Evolutionary conservation across 2,888 invertebrate species (phyloP).

Genomic region (Scaptomyza tumidula): DNA sequence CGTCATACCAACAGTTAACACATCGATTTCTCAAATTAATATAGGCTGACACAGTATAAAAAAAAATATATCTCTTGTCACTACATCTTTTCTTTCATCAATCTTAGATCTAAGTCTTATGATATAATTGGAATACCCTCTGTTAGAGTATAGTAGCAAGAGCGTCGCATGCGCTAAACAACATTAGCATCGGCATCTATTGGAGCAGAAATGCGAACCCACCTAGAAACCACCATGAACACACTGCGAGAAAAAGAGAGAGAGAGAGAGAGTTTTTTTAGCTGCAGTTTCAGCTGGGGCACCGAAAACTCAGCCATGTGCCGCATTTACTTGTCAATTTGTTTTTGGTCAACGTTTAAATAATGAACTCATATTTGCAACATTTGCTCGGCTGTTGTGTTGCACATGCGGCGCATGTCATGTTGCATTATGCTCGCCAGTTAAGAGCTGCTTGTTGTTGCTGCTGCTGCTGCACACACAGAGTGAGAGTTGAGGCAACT

Average conservation of each 20-base stretch:
- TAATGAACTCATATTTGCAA: slow-evolving; percentile 82
- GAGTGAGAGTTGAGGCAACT: slow-evolving; percentile 48
- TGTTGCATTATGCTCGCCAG: slow-evolving; percentile 75
- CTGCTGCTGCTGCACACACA: slow-evolving; percentile 13
- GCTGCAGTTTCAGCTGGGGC: slow-evolving; percentile 15
- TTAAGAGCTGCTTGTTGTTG: slow-evolving; percentile 21
- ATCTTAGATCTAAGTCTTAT: neutral
- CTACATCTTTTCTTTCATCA: too few relatives aligned
- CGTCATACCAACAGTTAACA: too few relatives aligned
- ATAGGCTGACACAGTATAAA: too few relatives aligned
- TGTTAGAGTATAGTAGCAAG: slow-evolving; percentile 41
- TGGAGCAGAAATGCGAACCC: slow-evolving; percentile 78
- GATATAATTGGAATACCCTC: neutral
- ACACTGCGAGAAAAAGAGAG: neutral
- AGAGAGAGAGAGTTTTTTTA: slow-evolving; percentile 28
- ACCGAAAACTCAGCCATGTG: slow-evolving; percentile 67
- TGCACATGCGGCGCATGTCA: slow-evolving; percentile 80
- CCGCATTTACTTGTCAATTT: slow-evolving; percentile 81
- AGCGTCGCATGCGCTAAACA: slow-evolving; percentile 52
- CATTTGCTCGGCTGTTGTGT: slow-evolving; percentile 67
- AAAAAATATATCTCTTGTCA: too few relatives aligned
- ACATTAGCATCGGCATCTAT: slow-evolving; percentile 66
- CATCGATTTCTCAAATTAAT: too few relatives aligned
- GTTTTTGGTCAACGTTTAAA: slow-evolving; percentile 82
- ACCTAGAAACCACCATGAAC: slow-evolving; percentile 57